Percentiles rank a stretch among this genome's conserved stretches.
These are phyloP conservation scores for Camponotus vicinus DNA, from an alignment of 1,140 invertebrate genomes.

Conservation along the genomic window DNA sequence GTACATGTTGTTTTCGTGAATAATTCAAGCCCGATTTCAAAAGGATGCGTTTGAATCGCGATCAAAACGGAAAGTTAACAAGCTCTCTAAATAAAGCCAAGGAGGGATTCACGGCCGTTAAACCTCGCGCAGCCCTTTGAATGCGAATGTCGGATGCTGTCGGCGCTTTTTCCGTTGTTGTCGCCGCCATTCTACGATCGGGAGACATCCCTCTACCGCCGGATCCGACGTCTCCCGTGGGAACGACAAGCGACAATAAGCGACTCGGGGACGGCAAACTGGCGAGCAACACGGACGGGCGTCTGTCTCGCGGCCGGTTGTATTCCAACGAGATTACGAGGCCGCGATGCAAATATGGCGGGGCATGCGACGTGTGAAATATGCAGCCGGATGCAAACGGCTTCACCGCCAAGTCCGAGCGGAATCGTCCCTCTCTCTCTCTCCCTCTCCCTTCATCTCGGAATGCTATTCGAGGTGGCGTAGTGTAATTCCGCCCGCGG, in stretches of 20 bases:
- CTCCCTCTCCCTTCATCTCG: neutral
- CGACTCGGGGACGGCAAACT: conserved; percentile 53
- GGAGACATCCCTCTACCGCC: conserved; percentile 12
- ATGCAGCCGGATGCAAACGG: conserved; percentile 60
- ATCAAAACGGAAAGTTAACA: neutral
- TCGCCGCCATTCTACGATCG: conserved; percentile 13
- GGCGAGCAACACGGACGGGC: conserved; percentile 25
- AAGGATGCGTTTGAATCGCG: neutral
- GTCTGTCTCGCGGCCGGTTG: conserved; percentile 46
- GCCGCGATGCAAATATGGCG: conserved; percentile 58
- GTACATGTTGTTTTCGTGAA: neutral
- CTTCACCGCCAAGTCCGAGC: conserved; percentile 45
- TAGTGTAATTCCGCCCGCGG: conserved; percentile 7
- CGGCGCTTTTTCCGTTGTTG: conserved; percentile 42
- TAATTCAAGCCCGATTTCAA: neutral
- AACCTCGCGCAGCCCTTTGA: conserved; percentile 26
- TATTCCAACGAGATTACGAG: conserved; percentile 60
- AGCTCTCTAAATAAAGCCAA: neutral
- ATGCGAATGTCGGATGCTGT: conserved; percentile 32
- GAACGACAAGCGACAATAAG: conserved; percentile 47
- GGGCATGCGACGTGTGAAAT: conserved; percentile 59
- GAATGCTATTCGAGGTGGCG: conserved; percentile 13
- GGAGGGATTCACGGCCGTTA: neutral
- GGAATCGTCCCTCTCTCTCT: conserved; percentile 20
- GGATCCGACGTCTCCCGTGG: conserved; percentile 46